Percentiles rank a stretch among this genome's conserved stretches.
Conservation (phyloP, 1,140 invertebrate genomes). For the Drosophila pruinosa region DNA sequence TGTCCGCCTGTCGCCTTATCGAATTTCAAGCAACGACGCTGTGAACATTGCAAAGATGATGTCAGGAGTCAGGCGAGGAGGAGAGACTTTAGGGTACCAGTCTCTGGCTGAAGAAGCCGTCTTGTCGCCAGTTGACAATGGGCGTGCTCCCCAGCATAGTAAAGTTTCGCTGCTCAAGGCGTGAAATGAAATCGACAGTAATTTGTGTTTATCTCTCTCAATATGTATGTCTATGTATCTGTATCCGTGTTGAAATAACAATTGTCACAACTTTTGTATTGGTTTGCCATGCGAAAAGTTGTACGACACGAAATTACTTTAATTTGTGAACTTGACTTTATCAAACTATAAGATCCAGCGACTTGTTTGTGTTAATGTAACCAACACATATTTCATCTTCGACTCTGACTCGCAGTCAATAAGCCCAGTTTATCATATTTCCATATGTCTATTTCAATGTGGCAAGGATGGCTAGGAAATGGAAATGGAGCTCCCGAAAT, state of each 20-base stretch:
- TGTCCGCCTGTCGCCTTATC: slow-evolving; percentile 62
- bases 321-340: slow-evolving; percentile 73
- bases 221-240: slow-evolving; percentile 20
- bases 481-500: slow-evolving; percentile 49
- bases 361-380: slow-evolving; percentile 56
- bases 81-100: slow-evolving; percentile 18
- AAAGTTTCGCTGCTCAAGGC: slow-evolving; percentile 78
- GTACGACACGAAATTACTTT: slow-evolving; percentile 68
- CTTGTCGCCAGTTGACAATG: slow-evolving; percentile 30
- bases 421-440: slow-evolving; percentile 64
- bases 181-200: slow-evolving; percentile 81
- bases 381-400: slow-evolving; percentile 45
- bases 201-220: slow-evolving; percentile 67
- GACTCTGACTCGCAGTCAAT: slow-evolving; percentile 53
- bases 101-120: neutral
- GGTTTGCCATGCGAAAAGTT: slow-evolving; percentile 38
- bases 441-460: slow-evolving; percentile 26
- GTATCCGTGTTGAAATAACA: slow-evolving; percentile 57
- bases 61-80: slow-evolving; percentile 13
- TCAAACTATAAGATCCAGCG: slow-evolving; percentile 61
- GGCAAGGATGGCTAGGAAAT: slow-evolving; percentile 3
- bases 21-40: slow-evolving; percentile 56
- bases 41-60: slow-evolving; percentile 21
- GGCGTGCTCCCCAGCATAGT: slow-evolving; percentile 47
- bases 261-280: slow-evolving; percentile 68